These are phyloP conservation scores for Stomorhina lunata DNA, from an alignment of 2,888 invertebrate genomes.

Conservation along the genomic window DNA sequence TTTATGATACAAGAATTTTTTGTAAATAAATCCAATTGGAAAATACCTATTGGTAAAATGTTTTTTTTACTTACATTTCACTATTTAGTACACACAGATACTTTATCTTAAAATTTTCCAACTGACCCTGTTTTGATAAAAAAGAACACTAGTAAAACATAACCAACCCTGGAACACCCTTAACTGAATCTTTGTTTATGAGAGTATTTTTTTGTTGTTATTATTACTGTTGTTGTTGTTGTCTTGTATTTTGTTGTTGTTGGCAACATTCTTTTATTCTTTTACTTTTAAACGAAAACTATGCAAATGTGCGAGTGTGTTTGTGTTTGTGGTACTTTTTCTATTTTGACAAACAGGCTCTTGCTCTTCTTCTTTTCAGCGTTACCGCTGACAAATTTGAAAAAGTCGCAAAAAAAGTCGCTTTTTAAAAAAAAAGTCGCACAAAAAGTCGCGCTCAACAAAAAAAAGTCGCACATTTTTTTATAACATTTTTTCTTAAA, in stretches of 20 bases:
- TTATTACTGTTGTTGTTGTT: not conserved
- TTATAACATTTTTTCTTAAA: no score
- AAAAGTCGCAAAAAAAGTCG: no score
- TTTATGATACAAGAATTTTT: not conserved
- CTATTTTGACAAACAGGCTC: slow-evolving; percentile 52
- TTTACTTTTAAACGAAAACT: not conserved
- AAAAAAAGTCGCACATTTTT: no score
- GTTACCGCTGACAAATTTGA: no score
- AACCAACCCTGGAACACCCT: slow-evolving; percentile 32
- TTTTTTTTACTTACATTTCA: not conserved
- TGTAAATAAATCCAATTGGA: not conserved
- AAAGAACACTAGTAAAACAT: not conserved
- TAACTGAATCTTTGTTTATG: not conserved
- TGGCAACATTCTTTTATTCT: slow-evolving; percentile 47
- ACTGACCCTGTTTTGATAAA: not conserved
- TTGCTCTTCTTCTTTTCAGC: no score
- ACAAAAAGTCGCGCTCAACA: no score
- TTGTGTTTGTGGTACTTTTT: slow-evolving; percentile 11
- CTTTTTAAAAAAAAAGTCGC: no score
- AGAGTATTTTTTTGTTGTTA: not conserved
- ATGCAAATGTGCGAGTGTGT: not conserved
- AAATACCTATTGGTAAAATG: not conserved
- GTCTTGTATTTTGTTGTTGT: slow-evolving; percentile 2
- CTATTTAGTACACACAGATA: not conserved
- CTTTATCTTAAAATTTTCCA: no score